Evolutionary conservation across 2,888 invertebrate genomes (phyloP).

Genomic region (Bellardia pandia): DNA sequence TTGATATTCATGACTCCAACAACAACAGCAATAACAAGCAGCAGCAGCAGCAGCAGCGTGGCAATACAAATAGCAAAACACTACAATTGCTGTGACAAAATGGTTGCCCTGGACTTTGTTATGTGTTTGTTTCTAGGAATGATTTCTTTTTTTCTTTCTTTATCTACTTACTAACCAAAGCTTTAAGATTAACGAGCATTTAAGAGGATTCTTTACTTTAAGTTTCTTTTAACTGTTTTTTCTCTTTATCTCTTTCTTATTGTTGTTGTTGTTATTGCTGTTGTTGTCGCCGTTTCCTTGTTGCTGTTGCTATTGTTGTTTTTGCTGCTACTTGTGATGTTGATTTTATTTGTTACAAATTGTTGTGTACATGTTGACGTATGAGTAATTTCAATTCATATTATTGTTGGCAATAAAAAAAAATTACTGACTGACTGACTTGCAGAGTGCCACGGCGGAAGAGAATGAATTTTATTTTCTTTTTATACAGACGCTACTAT

Average conservation of each 20-base stretch:
- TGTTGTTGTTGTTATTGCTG: not conserved
- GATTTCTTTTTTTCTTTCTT: constrained; percentile 52
- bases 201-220: constrained; percentile 61
- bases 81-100: constrained; percentile 48
- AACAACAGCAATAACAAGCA: constrained; percentile 22
- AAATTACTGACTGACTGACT: constrained; percentile 36
- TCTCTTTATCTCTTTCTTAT: not conserved
- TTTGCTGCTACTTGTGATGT: constrained; percentile 36
- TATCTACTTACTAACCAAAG: constrained; percentile 65
- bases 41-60: not conserved
- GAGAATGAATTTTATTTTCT: constrained; percentile 8
- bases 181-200: constrained; percentile 72
- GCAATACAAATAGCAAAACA: constrained; percentile 17
- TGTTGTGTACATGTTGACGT: constrained; percentile 60
- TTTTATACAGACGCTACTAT: not conserved
- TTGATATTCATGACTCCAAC: constrained; percentile 66
- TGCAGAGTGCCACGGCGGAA: constrained; percentile 1
- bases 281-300: constrained; percentile 17
- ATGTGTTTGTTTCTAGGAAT: constrained; percentile 25
- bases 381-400: constrained; percentile 68
- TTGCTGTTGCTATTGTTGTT: not conserved
- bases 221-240: not conserved
- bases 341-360: constrained; percentile 64
- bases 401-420: constrained; percentile 60
- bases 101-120: constrained; percentile 27